A percentile compares a stretch with the other conserved stretches of the same genome.
phyloP scores from a whole-genome alignment of 1,140 invertebrate genomes.

The Tribolium castaneum region DNA sequence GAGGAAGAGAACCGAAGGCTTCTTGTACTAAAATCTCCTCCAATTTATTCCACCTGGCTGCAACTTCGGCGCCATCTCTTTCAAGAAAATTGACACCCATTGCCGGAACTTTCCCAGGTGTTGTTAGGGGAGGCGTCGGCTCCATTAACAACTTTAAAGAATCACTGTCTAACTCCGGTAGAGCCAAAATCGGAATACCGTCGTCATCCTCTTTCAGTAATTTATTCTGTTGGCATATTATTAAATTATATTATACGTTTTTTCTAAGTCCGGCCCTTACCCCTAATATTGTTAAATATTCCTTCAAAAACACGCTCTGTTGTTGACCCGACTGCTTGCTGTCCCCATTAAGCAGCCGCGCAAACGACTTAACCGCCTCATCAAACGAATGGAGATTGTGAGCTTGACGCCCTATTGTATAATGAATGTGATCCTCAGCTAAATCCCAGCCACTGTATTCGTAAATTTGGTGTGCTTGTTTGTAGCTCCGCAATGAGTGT shows the following conservation, averaged over 20 bases:
- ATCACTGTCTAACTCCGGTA: constrained; percentile 75
- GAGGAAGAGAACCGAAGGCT: constrained; percentile 74
- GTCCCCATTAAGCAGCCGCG: constrained; percentile 79
- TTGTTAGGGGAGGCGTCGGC: constrained; percentile 66
- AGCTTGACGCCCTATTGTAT: constrained; percentile 90
- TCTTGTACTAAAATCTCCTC: constrained; percentile 83
- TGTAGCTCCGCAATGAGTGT: constrained; percentile 92
- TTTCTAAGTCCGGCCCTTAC: constrained; percentile 64
- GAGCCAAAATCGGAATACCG: constrained; percentile 67
- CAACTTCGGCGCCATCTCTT: constrained; percentile 62
- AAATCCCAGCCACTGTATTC: constrained; percentile 86
- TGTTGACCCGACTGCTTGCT: constrained; percentile 82
- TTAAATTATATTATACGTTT: constrained; percentile 14
- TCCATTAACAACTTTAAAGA: constrained; percentile 75
- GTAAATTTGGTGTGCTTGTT: constrained; percentile 92
- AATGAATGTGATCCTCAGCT: constrained; percentile 95
- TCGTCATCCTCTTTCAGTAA: constrained; percentile 44
- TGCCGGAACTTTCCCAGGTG: constrained; percentile 65
- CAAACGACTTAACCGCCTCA: constrained; percentile 83
- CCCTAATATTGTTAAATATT: constrained; percentile 87
- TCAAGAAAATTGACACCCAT: constrained; percentile 60
- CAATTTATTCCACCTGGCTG: constrained; percentile 75
- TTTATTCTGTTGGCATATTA: constrained; percentile 53
- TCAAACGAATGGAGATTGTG: constrained; percentile 80
- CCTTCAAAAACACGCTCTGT: constrained; percentile 86